phyloP scores from a whole-genome alignment of 2,888 invertebrate genomes.

The Panorpa germanica region DNA sequence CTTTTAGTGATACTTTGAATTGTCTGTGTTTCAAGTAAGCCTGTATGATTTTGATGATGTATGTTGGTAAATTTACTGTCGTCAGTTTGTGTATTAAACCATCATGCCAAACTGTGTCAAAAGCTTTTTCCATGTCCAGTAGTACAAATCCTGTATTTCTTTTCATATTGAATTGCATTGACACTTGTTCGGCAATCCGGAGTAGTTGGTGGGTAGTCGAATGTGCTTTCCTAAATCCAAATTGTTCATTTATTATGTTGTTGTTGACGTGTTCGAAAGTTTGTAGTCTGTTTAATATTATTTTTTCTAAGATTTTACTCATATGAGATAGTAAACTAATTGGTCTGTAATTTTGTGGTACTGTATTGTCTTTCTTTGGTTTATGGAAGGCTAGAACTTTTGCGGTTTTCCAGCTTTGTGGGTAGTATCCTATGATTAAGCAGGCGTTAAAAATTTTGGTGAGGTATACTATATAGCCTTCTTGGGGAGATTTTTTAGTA shows the following conservation, averaged over 20 bases:
- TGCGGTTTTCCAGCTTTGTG: too few species aligned
- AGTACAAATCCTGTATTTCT: too few species aligned
- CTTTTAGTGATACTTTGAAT: background rate
- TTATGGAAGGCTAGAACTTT: background rate
- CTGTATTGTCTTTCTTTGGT: background rate
- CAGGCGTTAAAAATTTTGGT: background rate
- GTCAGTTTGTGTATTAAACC: too few species aligned
- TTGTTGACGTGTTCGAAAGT: background rate
- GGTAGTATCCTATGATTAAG: background rate
- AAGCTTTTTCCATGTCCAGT: background rate
- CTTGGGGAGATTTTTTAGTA: background rate
- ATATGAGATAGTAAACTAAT: background rate
- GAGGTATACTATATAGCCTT: background rate
- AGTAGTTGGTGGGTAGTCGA: too few species aligned
- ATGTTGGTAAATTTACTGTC: background rate
- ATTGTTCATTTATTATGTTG: background rate
- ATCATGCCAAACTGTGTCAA: background rate
- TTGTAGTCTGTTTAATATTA: background rate
- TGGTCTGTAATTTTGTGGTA: background rate
- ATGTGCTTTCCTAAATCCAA: background rate
- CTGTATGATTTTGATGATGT: background rate
- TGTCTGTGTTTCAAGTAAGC: background rate
- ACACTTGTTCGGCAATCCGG: too few species aligned
- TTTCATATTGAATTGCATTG: too few species aligned
- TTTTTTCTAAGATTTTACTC: background rate